Conservation (phyloP, 2,797 vertebrate species). For the Anabas testudineus region DNA sequence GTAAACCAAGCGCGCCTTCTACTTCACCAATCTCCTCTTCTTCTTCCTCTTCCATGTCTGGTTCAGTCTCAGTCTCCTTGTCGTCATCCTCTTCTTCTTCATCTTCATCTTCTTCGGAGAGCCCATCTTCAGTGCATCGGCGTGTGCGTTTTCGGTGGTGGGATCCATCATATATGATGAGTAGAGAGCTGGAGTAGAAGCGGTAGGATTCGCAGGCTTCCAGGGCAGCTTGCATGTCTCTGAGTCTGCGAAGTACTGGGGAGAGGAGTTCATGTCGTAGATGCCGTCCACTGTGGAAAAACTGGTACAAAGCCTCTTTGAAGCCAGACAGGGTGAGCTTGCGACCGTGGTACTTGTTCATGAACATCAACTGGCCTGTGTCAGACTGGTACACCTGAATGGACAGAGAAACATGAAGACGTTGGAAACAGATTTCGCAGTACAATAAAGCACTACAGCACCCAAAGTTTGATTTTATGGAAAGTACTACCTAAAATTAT, state of each 20-base stretch:
- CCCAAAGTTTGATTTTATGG: background rate
- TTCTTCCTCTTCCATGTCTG: conserved; percentile 68
- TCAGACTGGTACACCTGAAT: conserved; percentile 93
- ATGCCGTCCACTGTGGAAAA: conserved; percentile 93
- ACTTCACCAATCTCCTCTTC: conserved; percentile 68
- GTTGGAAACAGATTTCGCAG: background rate
- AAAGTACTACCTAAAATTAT: background rate
- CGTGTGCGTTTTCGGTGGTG: conserved; percentile 71
- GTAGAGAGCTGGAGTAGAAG: conserved; percentile 96
- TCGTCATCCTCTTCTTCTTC: conserved; percentile 70
- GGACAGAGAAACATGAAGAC: background rate
- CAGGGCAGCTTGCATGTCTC: conserved; percentile 91
- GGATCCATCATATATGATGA: conserved; percentile 96
- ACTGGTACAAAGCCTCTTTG: conserved; percentile 97
- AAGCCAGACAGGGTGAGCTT: conserved; percentile 92
- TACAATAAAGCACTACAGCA: too few relatives aligned
- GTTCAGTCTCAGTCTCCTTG: conserved; percentile 62
- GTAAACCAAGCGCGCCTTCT: conserved; percentile 78
- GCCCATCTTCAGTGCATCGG: conserved; percentile 62
- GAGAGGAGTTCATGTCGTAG: conserved; percentile 92
- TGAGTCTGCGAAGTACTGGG: conserved; percentile 90
- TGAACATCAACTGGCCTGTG: conserved; percentile 94
- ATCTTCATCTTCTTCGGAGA: conserved; percentile 74
- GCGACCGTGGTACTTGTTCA: conserved; percentile 96
- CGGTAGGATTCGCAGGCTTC: conserved; percentile 96